phyloP scores from a whole-genome alignment of 64 coral and sea anemone species.

The Dendrophyllia cribrosa region DNA sequence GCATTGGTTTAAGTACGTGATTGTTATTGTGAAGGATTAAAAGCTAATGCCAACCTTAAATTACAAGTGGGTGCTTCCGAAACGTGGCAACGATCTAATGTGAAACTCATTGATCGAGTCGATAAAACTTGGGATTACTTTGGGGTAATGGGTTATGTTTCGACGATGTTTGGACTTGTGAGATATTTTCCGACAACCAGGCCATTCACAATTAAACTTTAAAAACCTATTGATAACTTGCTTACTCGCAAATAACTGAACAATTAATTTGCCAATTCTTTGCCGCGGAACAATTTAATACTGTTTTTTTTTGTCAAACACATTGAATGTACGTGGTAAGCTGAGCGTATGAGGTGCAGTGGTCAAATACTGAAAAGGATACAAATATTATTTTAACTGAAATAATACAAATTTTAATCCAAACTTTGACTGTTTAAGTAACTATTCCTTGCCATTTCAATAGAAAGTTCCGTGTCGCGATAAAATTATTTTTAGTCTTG shows the following conservation, averaged over 20 bases:
- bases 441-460: no score
- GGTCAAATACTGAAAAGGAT: not conserved
- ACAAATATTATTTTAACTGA: not conserved
- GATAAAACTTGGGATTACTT: not conserved
- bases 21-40: slow-evolving; percentile 14
- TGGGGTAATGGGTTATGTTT: no score
- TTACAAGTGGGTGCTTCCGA: not conserved
- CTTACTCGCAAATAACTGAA: not conserved
- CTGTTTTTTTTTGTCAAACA: not conserved
- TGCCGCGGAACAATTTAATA: not conserved
- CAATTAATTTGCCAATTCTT: not conserved
- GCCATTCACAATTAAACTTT: not conserved
- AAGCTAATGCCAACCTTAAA: slow-evolving; percentile 12
- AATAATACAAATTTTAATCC: not conserved
- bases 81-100: not conserved
- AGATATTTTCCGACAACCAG: not conserved
- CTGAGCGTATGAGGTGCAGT: not conserved
- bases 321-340: no score
- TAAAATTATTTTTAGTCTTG: no score
- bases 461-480: no score
- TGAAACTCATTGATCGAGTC: not conserved
- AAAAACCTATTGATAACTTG: not conserved
- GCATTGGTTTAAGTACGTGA: not conserved
- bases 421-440: not conserved
- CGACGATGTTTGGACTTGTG: no score